phyloP scores from a whole-genome alignment of 2,113 vertebrate genomes.

The Eurypyga helias region DNA sequence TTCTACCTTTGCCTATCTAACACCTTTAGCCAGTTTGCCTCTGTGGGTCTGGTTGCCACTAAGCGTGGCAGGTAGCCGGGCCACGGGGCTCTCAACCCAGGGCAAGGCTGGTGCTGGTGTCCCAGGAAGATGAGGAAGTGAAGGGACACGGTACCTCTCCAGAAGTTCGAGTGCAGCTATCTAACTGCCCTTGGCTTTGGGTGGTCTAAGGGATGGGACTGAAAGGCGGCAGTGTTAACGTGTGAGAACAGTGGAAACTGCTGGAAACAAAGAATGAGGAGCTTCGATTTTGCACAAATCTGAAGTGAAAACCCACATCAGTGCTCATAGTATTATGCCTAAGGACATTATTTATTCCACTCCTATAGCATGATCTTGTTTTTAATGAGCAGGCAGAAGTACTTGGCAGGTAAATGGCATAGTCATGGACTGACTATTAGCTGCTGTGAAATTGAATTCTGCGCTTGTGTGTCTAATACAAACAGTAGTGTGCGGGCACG shows the following conservation, averaged over 20 bases:
- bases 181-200: not conserved
- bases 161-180: not conserved
- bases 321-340: not conserved
- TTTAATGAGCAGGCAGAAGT: conserved; percentile 31
- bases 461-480: not conserved
- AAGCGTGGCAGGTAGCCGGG: not conserved
- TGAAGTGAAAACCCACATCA: not conserved
- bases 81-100: not conserved
- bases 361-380: not conserved
- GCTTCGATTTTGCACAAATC: not conserved
- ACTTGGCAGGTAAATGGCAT: not conserved
- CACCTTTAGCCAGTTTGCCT: not conserved
- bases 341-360: not conserved
- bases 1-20: not conserved
- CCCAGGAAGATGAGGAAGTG: not conserved
- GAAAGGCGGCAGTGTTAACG: not conserved
- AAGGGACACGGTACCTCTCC: accelerated
- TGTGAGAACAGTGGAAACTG: not conserved
- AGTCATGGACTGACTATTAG: conserved; percentile 17
- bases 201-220: not conserved
- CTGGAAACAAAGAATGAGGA: not conserved
- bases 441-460: conserved; percentile 29
- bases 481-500: not conserved
- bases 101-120: not conserved
- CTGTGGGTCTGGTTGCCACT: not conserved